Base-by-base conservation (phyloP, 1,140 invertebrate genomes). In the Ptiloglossa arizonensis region DNA sequence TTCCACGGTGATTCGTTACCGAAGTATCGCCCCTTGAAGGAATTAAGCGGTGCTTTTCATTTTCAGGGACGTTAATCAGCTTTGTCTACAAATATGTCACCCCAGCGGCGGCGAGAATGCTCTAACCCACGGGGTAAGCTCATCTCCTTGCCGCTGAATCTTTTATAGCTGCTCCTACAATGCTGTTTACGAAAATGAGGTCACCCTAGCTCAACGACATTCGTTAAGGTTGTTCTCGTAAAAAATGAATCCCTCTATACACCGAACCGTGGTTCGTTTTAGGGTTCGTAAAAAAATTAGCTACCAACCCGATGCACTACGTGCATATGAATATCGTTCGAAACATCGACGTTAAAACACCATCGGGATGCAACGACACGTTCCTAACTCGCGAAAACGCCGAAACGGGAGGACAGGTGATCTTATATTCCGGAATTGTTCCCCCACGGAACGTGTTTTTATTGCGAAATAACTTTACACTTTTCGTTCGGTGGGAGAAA, bases 61-160 rank as follows among this genome's bases (percentile, higher is more conserved):
- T 66, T 50, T 13, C 59, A 17, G 54, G 66, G 76, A 77, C 69
- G 44, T 80, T 85, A 79, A 85, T 86, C 70, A 79, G 56, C 46
- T 79, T 75, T 64, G 77, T 68, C 56, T 38, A 57, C 48, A 72
- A 68, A 79, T 70, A 59, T 70, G 50, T 64, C 69, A 44, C 48
- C 27, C 66, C 19, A 70, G 41, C 32, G 50, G 46, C 52, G 59
- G 44, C 60, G 71, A 76, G 82, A 73, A 86, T 76, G 60, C 52
- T 41, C 57, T 72, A 74, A 77, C 57, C 44, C 59, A 32, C 24
- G 4, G 29, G 54, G 66, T 70, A 38, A 54, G 64, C 73, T 86
- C 83, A 73, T 70, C 77, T 59, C 59, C 46, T 83, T 41, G 27
- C 70, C 54, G 35, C 52, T 86, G 77, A 82, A 86, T 86, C 73